Conservation (phyloP, 2,888 invertebrate genomes). For the Dilophus febrilis region DNA sequence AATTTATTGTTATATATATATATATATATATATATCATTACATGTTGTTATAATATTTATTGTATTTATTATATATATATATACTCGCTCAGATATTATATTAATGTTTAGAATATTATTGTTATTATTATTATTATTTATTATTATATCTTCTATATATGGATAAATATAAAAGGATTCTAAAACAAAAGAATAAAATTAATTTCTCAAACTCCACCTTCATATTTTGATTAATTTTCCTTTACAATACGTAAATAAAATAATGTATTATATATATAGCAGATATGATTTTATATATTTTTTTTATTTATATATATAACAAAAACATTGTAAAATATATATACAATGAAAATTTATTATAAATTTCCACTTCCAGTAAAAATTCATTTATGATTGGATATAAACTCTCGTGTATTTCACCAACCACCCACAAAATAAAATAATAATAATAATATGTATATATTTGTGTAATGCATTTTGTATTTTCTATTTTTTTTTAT, state of each 20-base stretch:
- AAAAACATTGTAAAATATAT: not conserved
- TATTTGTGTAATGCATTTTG: too few relatives aligned
- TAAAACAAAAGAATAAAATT: not conserved
- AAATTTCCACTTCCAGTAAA: not conserved
- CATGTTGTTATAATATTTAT: not conserved
- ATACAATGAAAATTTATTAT: slow-evolving; percentile 1
- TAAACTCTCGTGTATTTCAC: not conserved
- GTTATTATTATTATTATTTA: not conserved
- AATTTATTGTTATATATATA: not conserved
- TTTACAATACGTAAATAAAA: not conserved
- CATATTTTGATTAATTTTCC: slow-evolving; percentile 4
- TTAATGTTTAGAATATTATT: not conserved
- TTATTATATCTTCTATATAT: not conserved
- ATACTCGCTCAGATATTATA: not conserved
- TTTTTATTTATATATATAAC: too few relatives aligned
- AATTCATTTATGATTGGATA: slow-evolving; percentile 1
- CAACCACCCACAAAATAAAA: not conserved
- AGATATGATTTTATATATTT: not conserved
- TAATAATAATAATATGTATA: too few relatives aligned
- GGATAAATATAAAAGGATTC: not conserved
- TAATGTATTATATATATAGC: not conserved
- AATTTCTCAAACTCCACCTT: slow-evolving; percentile 3
- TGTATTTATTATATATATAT: not conserved
- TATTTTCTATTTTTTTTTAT: not conserved
- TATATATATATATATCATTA: not conserved